These are phyloP conservation scores for Megaustenia siamemsis DNA, from an alignment of 2,888 invertebrate genomes.

Conservation along the genomic window DNA sequence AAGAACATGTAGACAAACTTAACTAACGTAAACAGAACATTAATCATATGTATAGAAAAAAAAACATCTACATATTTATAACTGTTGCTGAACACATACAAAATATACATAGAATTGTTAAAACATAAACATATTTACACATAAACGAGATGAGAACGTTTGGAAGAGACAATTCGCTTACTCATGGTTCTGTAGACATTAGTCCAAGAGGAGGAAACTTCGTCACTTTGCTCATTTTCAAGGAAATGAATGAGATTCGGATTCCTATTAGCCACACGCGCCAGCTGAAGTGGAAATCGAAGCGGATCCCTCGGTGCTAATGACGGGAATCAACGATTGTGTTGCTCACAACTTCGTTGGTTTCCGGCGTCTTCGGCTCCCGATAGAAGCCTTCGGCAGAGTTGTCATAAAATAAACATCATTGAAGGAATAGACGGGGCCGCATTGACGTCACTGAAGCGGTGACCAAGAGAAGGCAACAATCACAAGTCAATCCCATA, in stretches of 20 bases:
- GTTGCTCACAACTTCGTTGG: slow-evolving; percentile 6
- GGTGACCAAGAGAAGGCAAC: too few species aligned
- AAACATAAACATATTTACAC: neutral
- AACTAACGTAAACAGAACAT: too few species aligned
- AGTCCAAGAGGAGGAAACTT: neutral
- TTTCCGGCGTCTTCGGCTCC: neutral
- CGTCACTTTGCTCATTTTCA: neutral
- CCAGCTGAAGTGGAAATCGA: neutral
- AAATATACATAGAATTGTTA: too few species aligned
- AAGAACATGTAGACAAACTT: too few species aligned
- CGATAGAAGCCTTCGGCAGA: neutral
- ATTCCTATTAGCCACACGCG: neutral
- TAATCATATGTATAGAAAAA: too few species aligned
- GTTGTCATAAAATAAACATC: neutral
- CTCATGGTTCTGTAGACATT: slow-evolving; percentile 25
- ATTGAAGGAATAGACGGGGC: neutral
- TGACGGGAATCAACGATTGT: slow-evolving; percentile 14
- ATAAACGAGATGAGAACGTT: neutral
- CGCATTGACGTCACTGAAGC: too few species aligned
- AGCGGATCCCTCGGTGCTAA: neutral
- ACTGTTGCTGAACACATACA: too few species aligned
- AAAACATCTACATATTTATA: too few species aligned
- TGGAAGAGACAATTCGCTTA: neutral
- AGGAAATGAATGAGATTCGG: slow-evolving; percentile 20
- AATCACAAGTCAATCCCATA: too few species aligned